Evolutionary conservation across 2,888 invertebrate genomes (phyloP), one percentile per base, ranked within the genome.

Genomic region (Argynnis bischoffii): DNA sequence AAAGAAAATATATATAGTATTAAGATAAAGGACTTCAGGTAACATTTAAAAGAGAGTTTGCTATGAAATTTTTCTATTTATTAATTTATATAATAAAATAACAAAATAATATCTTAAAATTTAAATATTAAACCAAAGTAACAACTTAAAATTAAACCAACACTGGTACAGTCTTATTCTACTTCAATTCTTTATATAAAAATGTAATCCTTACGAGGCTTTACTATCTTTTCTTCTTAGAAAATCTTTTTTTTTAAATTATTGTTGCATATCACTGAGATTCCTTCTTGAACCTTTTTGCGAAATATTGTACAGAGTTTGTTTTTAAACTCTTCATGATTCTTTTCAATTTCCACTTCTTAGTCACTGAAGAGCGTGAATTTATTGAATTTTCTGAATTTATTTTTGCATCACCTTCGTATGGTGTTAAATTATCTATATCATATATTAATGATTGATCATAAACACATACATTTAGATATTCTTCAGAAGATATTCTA

Each of bases 271-370:
- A 0, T 51, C 35, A 61, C 18, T 50, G 50, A 6, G 50, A 16
- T 35, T 35, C 35, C 35, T 35, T 61, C n/a, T 35, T 61, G 16
- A 61, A 59, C 13, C 26, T 61, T 31, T 61, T 61, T 13, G 48
- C 60, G 14, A 61, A 13, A 61, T 51, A 61, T 15, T 18, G 31
- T 31, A 61, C 31, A 35, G 60, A 35, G 31, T 31, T 35, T 13
- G 16, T n/a, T 48, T 61, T 61, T 0, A 61, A 51, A 4, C 18
- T 51, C 35, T 61, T 61, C 26, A 51, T 14, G 31, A 50, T 13
- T 8, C 50, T 61, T 31, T 51, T 61, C 31, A 61, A 51, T 35
- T 50, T 61, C 50, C 50, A 61, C 6, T 61, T 61, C 15, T 61
- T 61, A 6, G 13, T 8, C 14, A 26, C n/a, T 3, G 26, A 50